Evolutionary conservation across 2,113 vertebrate species (phyloP).

Genomic region (Lophius piscatorius): DNA sequence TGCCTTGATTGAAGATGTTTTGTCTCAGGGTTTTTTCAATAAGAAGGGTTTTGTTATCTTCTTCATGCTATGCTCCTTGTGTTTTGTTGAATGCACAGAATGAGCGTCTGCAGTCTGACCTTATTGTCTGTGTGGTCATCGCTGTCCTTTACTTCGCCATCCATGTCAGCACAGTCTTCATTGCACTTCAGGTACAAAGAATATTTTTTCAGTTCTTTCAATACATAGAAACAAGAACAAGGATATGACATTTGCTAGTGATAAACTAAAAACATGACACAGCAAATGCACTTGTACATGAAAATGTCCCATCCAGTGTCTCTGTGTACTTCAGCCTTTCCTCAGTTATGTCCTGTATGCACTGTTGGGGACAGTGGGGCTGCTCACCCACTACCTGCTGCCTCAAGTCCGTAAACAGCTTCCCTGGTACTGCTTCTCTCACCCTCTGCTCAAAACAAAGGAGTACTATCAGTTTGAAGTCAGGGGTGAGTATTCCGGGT

Average conservation of each 20-base stretch:
- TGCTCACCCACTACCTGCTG: slow-evolving; percentile 94
- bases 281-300: too few relatives aligned
- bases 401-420: slow-evolving; percentile 96
- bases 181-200: slow-evolving; percentile 89
- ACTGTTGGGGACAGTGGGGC: slow-evolving; percentile 88
- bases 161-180: slow-evolving; percentile 98
- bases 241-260: too few relatives aligned
- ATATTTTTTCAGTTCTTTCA: not conserved
- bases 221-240: too few relatives aligned
- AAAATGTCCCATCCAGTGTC: not conserved
- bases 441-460: slow-evolving; percentile 94
- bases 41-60: not conserved
- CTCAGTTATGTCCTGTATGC: slow-evolving; percentile 94
- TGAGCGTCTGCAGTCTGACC: slow-evolving; percentile 94
- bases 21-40: too few relatives aligned
- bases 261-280: too few relatives aligned
- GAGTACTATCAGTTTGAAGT: slow-evolving; percentile 98
- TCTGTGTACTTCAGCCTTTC: slow-evolving; percentile 82
- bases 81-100: slow-evolving; percentile 78
- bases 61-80: not conserved
- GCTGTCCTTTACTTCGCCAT: slow-evolving; percentile 98
- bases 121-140: slow-evolving; percentile 93
- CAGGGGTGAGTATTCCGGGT: slow-evolving; percentile 83
- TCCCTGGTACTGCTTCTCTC: slow-evolving; percentile 97
- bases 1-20: too few relatives aligned